phyloP scores from a whole-genome alignment of 2,888 invertebrate species.

The Habroteleia sp. region DNA sequence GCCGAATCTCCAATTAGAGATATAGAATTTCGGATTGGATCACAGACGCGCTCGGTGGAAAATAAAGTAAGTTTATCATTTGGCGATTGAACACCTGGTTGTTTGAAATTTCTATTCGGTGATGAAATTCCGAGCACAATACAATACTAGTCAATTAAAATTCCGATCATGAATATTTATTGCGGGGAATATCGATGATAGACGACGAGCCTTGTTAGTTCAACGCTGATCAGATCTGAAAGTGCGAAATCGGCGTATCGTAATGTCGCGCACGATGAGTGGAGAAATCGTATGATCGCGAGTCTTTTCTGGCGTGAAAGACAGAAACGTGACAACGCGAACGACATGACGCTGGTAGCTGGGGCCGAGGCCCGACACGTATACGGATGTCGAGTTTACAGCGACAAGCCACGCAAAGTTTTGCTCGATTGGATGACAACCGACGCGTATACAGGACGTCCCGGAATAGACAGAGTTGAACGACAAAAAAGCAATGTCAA shows the following conservation, averaged over 20 bases:
- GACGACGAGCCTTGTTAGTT: slow-evolving; percentile 52
- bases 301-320: slow-evolving; percentile 28
- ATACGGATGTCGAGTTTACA: slow-evolving; percentile 52
- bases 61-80: slow-evolving; percentile 32
- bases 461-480: slow-evolving; percentile 10
- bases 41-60: slow-evolving; percentile 1
- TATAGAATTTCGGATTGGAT: slow-evolving; percentile 22
- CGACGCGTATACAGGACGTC: slow-evolving; percentile 25
- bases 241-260: slow-evolving; percentile 53
- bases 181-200: slow-evolving; percentile 46
- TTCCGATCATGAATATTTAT: slow-evolving; percentile 58
- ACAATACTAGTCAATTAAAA: slow-evolving; percentile 47
- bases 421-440: slow-evolving; percentile 15
- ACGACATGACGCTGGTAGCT: slow-evolving; percentile 40
- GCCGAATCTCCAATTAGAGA: slow-evolving; percentile 37
- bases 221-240: slow-evolving; percentile 37
- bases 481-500: slow-evolving; percentile 29
- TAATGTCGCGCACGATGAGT: slow-evolving; percentile 32
- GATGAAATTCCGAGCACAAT: slow-evolving; percentile 40
- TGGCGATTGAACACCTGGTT: slow-evolving; percentile 35
- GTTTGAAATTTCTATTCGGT: slow-evolving; percentile 30
- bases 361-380: slow-evolving; percentile 49
- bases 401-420: slow-evolving; percentile 39
- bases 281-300: slow-evolving; percentile 42
- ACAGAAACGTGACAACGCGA: slow-evolving; percentile 54